Base-by-base conservation (phyloP, 1,140 invertebrate species). In the Ylistrum balloti region DNA sequence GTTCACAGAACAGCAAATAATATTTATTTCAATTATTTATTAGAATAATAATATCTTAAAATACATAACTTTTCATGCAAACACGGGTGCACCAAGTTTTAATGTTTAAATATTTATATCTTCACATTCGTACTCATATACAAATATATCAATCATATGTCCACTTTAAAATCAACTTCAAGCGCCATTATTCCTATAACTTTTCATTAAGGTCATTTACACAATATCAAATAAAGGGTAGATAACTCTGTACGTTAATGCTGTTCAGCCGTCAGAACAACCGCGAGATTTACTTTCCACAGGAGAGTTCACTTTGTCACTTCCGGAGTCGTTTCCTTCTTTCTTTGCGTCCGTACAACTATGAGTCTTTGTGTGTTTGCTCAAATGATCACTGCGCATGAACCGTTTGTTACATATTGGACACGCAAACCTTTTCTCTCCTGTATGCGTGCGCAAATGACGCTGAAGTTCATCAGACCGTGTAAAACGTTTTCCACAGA, bases 351-450 rank as follows among this genome's bases (percentile, higher is more conserved):
- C 92, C 56, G 89, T 88, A 85, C 91, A 93, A 38, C 91, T 94
- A 89, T 96, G 95, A 1, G 95, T 96, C 91, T 96, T 96, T 33
- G 94, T 92, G 91, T 96, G 96, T 92, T 96, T 96, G 87, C 93
- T 94, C 33, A 96, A 93, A 88, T 96, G 96, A 91, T 96, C 96
- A 91, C 95, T 99, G 87, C 99, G 97, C 98, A 99, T 99, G 97
- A 99, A 99, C 88, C 98, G 97, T 93, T 98, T 97, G 93, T 97
- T 97, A 95, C 99, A 99, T 33, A 98, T 97, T 7, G 97, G 95
- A 95, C 99, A 99, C 0, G 97, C 98, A 96, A 99, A 99, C 95
- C 99, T 98, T 96, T 99, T 99, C 95, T 99, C 99, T 0, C 99
- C 99, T 0, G 98, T 99, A 95, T 99, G 98, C 0, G 98, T 99